Percentiles rank a stretch among this genome's conserved stretches.
Conservation (phyloP, 2,797 vertebrate genomes). For the Momotus momota region DNA sequence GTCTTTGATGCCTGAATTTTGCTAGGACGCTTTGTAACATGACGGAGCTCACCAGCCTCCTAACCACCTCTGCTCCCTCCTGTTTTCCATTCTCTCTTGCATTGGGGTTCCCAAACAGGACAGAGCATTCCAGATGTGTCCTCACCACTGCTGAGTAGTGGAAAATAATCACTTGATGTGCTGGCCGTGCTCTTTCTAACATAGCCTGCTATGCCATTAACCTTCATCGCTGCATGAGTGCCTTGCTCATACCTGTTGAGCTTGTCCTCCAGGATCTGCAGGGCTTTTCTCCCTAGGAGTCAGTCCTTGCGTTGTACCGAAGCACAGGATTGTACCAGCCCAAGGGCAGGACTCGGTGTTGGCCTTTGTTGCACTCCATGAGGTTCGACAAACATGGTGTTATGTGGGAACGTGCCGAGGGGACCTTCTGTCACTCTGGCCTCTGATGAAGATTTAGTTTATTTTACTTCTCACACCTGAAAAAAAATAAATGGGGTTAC, state of each 20-base stretch:
- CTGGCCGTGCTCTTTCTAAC: not conserved
- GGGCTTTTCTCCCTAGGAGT: not conserved
- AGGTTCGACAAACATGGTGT: not conserved
- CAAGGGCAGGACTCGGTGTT: not conserved
- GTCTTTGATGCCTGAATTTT: not conserved
- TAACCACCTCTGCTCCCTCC: not conserved
- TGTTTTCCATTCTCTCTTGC: not conserved
- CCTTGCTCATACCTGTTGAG: accelerated
- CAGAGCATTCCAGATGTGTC: not conserved
- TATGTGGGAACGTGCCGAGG: not conserved
- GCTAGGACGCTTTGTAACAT: not conserved
- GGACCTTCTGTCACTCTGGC: not conserved
- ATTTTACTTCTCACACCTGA: not conserved
- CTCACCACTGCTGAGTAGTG: not conserved
- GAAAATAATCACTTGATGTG: not conserved
- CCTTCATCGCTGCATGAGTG: not conserved
- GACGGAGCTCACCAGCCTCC: not conserved
- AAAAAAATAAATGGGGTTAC: not conserved
- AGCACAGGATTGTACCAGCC: not conserved
- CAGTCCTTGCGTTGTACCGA: not conserved
- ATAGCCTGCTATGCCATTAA: not conserved
- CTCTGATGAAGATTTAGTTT: not conserved
- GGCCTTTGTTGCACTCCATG: not conserved
- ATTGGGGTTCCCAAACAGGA: not conserved
- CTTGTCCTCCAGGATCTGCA: not conserved